Evolutionary conservation across 2,113 vertebrate genomes (phyloP).

Genomic region (Sprattus sprattus): DNA sequence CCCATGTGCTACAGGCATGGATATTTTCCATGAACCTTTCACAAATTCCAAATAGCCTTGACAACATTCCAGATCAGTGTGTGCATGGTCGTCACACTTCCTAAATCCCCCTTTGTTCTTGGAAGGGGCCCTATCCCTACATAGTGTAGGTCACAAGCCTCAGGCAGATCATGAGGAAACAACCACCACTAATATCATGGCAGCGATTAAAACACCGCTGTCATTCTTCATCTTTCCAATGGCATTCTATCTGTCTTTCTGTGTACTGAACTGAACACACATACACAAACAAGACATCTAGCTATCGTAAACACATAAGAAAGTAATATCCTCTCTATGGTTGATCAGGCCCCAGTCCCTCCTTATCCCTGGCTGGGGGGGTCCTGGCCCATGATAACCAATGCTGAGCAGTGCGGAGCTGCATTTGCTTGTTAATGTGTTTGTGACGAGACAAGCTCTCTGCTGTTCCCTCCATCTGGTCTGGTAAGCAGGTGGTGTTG

Average conservation of each 20-base stretch:
- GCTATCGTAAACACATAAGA: background rate
- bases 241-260: background rate
- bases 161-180: no score
- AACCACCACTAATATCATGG: no score
- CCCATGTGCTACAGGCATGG: background rate
- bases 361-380: background rate
- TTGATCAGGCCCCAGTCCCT: background rate
- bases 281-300: background rate
- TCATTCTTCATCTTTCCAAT: no score
- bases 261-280: background rate
- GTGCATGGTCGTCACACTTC: background rate
- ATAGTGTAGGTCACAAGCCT: background rate
- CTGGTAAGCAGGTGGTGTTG: background rate
- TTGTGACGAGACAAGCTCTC: slow-evolving; percentile 8
- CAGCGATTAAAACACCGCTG: no score
- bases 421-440: slow-evolving; percentile 5
- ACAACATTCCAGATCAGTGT: background rate
- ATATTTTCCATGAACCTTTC: background rate
- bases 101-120: background rate
- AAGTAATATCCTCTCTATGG: no score
- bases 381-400: background rate
- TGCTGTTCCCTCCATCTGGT: background rate
- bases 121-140: background rate
- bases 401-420: background rate
- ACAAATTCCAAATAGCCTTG: background rate